Percentiles rank a stretch among this genome's conserved stretches.
phyloP scores from a whole-genome alignment of 2,888 invertebrate species.

The Pteria penguin region DNA sequence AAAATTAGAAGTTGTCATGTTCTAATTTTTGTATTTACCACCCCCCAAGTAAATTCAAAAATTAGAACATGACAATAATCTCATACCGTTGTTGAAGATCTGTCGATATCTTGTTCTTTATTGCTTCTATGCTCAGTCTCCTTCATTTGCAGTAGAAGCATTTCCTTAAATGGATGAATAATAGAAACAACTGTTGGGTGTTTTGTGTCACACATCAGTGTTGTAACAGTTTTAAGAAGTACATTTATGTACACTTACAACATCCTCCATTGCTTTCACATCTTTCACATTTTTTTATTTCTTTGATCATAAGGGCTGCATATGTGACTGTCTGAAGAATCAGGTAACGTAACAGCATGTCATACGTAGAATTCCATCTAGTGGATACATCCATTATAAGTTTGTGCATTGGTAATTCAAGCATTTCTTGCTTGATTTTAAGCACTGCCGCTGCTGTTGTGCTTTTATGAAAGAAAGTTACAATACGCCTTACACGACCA shows the following conservation, averaged over 20 bases:
- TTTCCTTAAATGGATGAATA: conserved; percentile 40
- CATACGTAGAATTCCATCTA: conserved; percentile 37
- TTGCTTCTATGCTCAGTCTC: not conserved
- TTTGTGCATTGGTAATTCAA: conserved; percentile 29
- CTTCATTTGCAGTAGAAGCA: conserved; percentile 22
- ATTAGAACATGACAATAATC: not conserved
- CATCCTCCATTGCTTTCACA: conserved; percentile 25
- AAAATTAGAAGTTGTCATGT: too few relatives aligned
- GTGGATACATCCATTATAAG: not conserved
- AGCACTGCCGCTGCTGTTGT: conserved; percentile 25
- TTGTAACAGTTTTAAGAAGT: conserved; percentile 30
- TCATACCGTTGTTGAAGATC: not conserved
- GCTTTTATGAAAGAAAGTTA: conserved; percentile 41
- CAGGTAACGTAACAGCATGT: conserved; percentile 38
- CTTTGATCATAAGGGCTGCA: conserved; percentile 16
- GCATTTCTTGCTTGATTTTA: conserved; percentile 18
- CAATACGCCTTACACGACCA: conserved; percentile 32
- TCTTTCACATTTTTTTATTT: conserved; percentile 32
- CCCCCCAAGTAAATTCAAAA: not conserved
- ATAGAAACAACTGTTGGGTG: conserved; percentile 19
- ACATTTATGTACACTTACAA: conserved; percentile 2
- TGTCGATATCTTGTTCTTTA: not conserved
- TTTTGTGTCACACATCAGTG: not conserved
- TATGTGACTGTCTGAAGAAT: conserved; percentile 29
- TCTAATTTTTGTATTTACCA: too few relatives aligned